Evolutionary conservation across 2,888 invertebrate species (phyloP), one percentile per base, ranked within the genome.

Genomic region (Apodemia hepburni): DNA sequence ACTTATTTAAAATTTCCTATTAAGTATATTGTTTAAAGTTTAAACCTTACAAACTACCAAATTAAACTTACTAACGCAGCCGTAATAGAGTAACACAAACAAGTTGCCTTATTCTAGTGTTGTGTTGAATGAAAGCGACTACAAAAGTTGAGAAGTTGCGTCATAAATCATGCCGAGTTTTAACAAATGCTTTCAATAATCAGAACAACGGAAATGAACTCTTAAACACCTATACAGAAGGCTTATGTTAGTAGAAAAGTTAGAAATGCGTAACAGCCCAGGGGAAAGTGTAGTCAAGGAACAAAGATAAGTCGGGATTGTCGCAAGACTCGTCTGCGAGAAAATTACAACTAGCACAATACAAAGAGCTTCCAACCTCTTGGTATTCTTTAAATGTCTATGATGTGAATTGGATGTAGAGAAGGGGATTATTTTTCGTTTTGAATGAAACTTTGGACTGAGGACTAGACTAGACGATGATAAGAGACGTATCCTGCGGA

Each of bases 241-340:
- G 65, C 66, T 64, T 60, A 45, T 2, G 45, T 11, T 47, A 65
- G 38, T 68, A 80, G 64, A 71, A 61, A 66, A 60, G 7, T 42
- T 70, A 65, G 60, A 57, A 71, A 76, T 74, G 75, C 73, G 68
- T 71, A 66, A 73, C 67, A 71, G 80, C 85, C 84, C 84, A 78
- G 77, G 86, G 86, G 87, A 87, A 87, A 87, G 86, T 87, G 85
- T 87, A 86, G 85, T 82, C 84, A 84, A 82, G 86, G 80, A 84
- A 88, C 87, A 85, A 82, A 82, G 87, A 87, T 87, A 87, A 88
- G 86, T 78, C 84, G 77, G 84, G 84, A 87, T 87, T 88, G 88
- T 87, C 81, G 80, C 79, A 70, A 77, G 79, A 69, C 77, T 82
- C 78, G 84, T 80, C 85, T 81, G 75, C 70, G 76, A 80, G 80